Conservation (phyloP, 53 echinoderm and acorn worm genomes). For the Holothuria leucospilota region DNA sequence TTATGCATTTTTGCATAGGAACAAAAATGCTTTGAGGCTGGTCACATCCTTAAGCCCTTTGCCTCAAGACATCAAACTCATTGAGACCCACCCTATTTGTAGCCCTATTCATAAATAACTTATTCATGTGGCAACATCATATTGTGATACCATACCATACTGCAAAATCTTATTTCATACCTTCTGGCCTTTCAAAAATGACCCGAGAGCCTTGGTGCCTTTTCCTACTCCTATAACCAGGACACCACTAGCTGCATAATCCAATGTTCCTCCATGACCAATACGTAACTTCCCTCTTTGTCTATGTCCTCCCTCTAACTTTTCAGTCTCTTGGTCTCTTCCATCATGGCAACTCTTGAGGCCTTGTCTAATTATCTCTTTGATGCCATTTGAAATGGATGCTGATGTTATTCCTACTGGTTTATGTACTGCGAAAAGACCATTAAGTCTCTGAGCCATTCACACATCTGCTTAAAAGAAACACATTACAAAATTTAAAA, state of each 20-base stretch:
- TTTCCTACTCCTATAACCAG: conserved; percentile 82
- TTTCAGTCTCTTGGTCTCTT: too few relatives aligned
- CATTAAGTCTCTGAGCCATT: conserved; percentile 48
- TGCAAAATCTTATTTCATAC: conserved; percentile 18
- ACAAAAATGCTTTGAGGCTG: too few relatives aligned
- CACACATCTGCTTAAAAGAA: too few relatives aligned
- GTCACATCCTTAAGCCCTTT: too few relatives aligned
- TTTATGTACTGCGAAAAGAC: conserved; percentile 83
- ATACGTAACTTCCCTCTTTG: conserved; percentile 38
- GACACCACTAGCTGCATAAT: conserved; percentile 86
- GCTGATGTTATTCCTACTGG: conserved; percentile 86
- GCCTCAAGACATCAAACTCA: too few relatives aligned
- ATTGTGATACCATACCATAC: too few relatives aligned
- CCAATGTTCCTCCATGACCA: conserved; percentile 96
- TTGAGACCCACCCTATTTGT: too few relatives aligned
- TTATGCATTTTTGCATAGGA: too few relatives aligned
- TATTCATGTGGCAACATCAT: too few relatives aligned
- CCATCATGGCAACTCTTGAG: conserved; percentile 10
- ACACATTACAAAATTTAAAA: too few relatives aligned
- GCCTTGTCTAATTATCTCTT: conserved; percentile 36
- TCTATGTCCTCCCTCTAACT: too few relatives aligned
- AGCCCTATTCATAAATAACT: too few relatives aligned
- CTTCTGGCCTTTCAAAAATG: conserved; percentile 80
- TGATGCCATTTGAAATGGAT: conserved; percentile 66
- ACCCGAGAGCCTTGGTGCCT: conserved; percentile 74